These are phyloP conservation scores for Matsumyia berberina DNA, from an alignment of 2,888 invertebrate species.

Conservation along the genomic window DNA sequence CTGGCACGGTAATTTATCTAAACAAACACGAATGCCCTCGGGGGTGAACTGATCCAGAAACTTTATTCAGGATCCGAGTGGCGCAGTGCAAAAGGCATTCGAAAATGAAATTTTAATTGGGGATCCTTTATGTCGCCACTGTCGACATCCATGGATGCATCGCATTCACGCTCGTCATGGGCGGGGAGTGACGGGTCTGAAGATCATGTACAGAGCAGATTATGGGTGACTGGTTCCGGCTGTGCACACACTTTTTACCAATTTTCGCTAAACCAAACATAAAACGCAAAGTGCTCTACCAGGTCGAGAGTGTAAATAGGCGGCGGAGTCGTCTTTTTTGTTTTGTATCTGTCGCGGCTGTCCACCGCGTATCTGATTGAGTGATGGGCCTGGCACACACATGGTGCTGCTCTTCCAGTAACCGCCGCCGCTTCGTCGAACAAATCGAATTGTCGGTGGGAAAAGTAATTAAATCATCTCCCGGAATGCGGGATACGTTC, in stretches of 20 bases:
- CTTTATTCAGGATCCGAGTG: slow-evolving; percentile 59
- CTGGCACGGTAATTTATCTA: slow-evolving; percentile 69
- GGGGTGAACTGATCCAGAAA: slow-evolving; percentile 60
- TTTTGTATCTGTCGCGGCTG: slow-evolving; percentile 51
- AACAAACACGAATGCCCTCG: slow-evolving; percentile 62
- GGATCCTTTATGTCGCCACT: slow-evolving; percentile 71
- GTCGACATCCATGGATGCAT: slow-evolving; percentile 71
- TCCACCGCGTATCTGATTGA: slow-evolving; percentile 51
- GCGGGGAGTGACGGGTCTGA: neutral
- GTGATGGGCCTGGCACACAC: slow-evolving; percentile 39
- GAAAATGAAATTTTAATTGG: slow-evolving; percentile 76
- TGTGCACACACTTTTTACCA: slow-evolving; percentile 68
- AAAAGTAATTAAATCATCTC: slow-evolving; percentile 70
- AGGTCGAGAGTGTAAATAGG: slow-evolving; percentile 64
- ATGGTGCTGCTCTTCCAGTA: no score
- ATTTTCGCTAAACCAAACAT: slow-evolving; percentile 59
- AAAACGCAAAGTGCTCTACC: slow-evolving; percentile 61
- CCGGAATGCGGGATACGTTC: slow-evolving; percentile 59
- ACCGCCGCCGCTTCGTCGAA: slow-evolving; percentile 29
- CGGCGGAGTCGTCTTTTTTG: slow-evolving; percentile 16
- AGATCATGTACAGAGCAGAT: neutral
- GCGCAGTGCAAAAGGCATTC: slow-evolving; percentile 73
- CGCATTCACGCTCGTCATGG: slow-evolving; percentile 38
- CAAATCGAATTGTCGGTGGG: slow-evolving; percentile 68
- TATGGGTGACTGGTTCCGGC: slow-evolving; percentile 68